Evolutionary conservation across 2,113 vertebrate species (phyloP), one percentile per base, ranked within the genome.

Genomic region (Tupaia tana): DNA sequence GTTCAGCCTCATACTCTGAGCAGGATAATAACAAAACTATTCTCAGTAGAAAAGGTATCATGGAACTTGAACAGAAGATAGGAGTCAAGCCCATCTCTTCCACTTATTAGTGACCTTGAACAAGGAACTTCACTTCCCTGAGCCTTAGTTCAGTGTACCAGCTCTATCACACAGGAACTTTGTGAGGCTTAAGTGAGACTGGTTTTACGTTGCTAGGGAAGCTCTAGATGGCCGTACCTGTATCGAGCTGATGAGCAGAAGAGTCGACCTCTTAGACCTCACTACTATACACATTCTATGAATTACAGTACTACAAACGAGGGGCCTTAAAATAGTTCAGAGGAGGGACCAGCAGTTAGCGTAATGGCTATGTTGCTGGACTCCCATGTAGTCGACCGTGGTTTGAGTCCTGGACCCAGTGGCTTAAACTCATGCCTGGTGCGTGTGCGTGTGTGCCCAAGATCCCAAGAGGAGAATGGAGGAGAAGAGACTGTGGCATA

Each of bases 191-290:
- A 16, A 25, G 13, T 24, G 61, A 74, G 64, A 54, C 16, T 29
- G 9, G 3, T 19, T 29, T 7, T 43, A 0, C 6, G 1, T 4
- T 67, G 34, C 54, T n/a, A 18, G 0, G 61, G 11, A 27, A 87
- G 61, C 66, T 11, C 79, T 71, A 15, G 1, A 25, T 1, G 27
- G 71, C 31, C 43, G 11, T 5, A 3, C 11, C 22, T 22, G 18
- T 9, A 25, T 34, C 52, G 82, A 69, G 56, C 22, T 67, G 27
- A 58, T 25, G 31, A 71, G 10, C 52, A 43, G 61, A n/a, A 52
- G 8, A 86, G 34, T 25, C 9, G 81, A 19, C 18, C 61, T 63
- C 9, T 59, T 20, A 56, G 34, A 31, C 22, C 20, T 43, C 59
- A 43, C 34, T 78, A 56, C 18, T 34, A 11, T 20, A 20, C 18